Evolutionary conservation across 2,113 vertebrate genomes (phyloP).

Genomic region (Scophthalmus maximus): DNA sequence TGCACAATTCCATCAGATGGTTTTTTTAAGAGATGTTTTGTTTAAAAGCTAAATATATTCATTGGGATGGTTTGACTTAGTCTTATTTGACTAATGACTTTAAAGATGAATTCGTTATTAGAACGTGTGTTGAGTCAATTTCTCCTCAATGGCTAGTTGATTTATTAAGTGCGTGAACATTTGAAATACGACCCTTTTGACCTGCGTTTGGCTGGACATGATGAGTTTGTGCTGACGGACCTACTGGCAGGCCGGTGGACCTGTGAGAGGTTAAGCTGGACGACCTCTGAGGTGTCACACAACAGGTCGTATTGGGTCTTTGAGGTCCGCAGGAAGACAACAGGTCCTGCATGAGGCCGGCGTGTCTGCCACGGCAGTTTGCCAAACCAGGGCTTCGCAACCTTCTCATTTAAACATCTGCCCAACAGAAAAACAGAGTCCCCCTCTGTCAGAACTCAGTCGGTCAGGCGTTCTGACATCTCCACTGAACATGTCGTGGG

Average conservation of each 20-base stretch:
- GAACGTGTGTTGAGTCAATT: too few relatives aligned
- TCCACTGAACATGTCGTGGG: background rate
- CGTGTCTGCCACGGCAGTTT: background rate
- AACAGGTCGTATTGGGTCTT: background rate
- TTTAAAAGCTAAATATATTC: background rate
- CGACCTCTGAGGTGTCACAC: background rate
- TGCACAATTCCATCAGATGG: background rate
- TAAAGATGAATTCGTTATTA: too few relatives aligned
- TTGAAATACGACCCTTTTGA: background rate
- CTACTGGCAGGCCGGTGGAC: background rate
- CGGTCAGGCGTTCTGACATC: background rate
- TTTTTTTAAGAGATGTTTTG: background rate
- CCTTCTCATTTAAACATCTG: background rate
- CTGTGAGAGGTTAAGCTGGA: conserved; percentile 2
- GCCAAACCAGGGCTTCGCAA: background rate
- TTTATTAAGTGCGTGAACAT: too few relatives aligned
- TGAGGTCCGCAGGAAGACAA: too few relatives aligned
- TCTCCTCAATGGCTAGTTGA: too few relatives aligned
- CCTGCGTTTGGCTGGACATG: background rate
- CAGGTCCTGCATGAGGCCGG: background rate
- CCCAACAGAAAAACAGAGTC: background rate
- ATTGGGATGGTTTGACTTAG: background rate
- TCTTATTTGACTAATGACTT: background rate
- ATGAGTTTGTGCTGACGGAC: background rate
- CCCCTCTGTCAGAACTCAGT: background rate